Percentiles rank a stretch among this genome's conserved stretches.
Conservation (phyloP, 2,797 vertebrate genomes). For the Microctenopoma stevenorrisi region DNA sequence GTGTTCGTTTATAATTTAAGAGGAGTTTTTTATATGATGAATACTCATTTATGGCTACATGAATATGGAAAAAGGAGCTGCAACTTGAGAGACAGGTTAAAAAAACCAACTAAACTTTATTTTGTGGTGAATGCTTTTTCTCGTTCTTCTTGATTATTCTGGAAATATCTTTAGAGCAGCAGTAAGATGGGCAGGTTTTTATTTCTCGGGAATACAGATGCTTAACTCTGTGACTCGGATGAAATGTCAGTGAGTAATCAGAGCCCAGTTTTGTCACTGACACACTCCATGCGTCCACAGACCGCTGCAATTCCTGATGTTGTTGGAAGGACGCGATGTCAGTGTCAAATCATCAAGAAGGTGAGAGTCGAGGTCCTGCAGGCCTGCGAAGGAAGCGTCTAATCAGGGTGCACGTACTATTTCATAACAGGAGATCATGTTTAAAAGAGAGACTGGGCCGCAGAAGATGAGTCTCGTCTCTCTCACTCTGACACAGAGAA, state of each 20-base stretch:
- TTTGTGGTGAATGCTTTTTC: too few species aligned
- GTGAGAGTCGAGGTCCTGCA: slow-evolving; percentile 44
- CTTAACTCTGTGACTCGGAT: neutral
- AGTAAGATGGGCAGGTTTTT: too few species aligned
- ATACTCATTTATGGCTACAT: neutral
- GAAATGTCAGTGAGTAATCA: neutral
- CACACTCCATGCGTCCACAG: neutral
- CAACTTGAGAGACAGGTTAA: too few species aligned
- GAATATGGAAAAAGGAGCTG: neutral
- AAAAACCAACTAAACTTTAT: too few species aligned
- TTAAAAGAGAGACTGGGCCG: slow-evolving; percentile 67
- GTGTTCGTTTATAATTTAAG: neutral
- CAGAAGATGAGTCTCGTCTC: slow-evolving; percentile 65
- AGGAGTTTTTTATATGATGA: neutral
- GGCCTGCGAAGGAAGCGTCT: slow-evolving; percentile 62
- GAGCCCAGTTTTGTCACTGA: neutral
- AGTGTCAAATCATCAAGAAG: slow-evolving; percentile 20
- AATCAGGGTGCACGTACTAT: slow-evolving; percentile 61
- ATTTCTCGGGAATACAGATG: neutral
- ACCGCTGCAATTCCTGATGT: neutral
- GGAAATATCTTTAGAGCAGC: neutral
- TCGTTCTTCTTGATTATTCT: neutral
- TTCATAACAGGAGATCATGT: slow-evolving; percentile 71
- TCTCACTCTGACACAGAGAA: slow-evolving; percentile 60
- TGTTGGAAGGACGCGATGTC: slow-evolving; percentile 36